These are phyloP conservation scores for Sphaerophoria taeniata DNA, from an alignment of 2,888 invertebrate species.

Conservation along the genomic window DNA sequence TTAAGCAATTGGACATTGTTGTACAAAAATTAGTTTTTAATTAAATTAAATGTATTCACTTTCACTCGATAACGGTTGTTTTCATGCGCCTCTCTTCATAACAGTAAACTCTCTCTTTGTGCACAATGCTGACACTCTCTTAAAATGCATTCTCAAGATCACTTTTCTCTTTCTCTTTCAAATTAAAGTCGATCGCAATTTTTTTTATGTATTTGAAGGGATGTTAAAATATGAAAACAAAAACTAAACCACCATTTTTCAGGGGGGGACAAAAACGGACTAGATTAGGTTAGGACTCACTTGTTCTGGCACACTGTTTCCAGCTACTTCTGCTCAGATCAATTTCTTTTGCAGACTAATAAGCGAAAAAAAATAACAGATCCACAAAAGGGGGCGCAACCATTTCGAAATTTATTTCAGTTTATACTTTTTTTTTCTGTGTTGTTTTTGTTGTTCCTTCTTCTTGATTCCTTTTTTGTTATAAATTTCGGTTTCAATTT, in stretches of 20 bases:
- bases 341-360: conserved; percentile 64
- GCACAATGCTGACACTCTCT: conserved; percentile 2
- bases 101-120: conserved; percentile 20
- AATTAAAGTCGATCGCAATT: not conserved
- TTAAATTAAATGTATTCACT: conserved; percentile 33
- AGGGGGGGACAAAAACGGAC: conserved; percentile 1
- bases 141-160: conserved; percentile 16
- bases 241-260: not conserved
- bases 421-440: not conserved
- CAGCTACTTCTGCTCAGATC: conserved; percentile 58
- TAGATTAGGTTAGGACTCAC: conserved; percentile 51
- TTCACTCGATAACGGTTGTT: conserved; percentile 57
- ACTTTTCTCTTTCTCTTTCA: conserved; percentile 24
- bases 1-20: not conserved
- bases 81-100: conserved; percentile 24
- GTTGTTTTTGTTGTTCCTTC: not conserved
- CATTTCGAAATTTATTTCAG: conserved; percentile 34
- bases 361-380: conserved; percentile 25
- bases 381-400: conserved; percentile 49
- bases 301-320: conserved; percentile 53
- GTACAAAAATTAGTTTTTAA: not conserved
- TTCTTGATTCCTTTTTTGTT: not conserved
- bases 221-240: conserved; percentile 1
- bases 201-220: not conserved
- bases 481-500: conserved; percentile 51